These are phyloP conservation scores for Macaria liturata DNA, from an alignment of 2,888 invertebrate species.

Conservation along the genomic window DNA sequence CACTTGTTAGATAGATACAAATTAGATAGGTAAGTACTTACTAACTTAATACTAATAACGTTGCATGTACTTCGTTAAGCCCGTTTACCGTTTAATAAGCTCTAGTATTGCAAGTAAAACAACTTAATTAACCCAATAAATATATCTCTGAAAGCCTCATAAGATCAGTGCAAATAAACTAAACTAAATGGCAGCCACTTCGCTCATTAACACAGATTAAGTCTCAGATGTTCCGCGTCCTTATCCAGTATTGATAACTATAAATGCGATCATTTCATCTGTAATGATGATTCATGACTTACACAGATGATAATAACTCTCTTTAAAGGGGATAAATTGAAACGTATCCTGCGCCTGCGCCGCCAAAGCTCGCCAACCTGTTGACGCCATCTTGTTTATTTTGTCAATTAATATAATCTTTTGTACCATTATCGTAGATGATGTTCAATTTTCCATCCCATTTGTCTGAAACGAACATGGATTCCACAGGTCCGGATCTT, in stretches of 20 bases:
- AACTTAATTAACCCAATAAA: conserved; percentile 17
- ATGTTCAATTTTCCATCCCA: conserved; percentile 14
- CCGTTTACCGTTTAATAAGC: conserved; percentile 9
- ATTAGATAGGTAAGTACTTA: too few species aligned
- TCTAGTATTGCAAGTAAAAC: conserved; percentile 3
- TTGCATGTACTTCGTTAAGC: too few species aligned
- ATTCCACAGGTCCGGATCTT: background rate
- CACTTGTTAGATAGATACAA: too few species aligned
- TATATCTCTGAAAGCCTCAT: conserved; percentile 14
- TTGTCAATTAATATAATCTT: conserved; percentile 44
- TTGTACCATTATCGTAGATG: conserved; percentile 22
- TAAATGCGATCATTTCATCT: conserved; percentile 30
- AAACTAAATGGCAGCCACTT: conserved; percentile 2
- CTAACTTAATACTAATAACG: too few species aligned
- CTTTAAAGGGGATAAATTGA: conserved; percentile 45
- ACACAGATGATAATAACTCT: conserved; percentile 38
- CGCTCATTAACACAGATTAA: conserved; percentile 20
- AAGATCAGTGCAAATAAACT: conserved; percentile 17
- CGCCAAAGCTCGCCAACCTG: conserved; percentile 42
- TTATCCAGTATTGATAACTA: conserved; percentile 31
- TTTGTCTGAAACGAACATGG: conserved; percentile 1
- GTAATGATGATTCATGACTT: conserved; percentile 46
- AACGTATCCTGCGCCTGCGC: conserved; percentile 42
- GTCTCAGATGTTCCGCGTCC: conserved; percentile 18
- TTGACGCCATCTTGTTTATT: conserved; percentile 48